Percentiles rank a stretch among this genome's conserved stretches.
phyloP scores from a whole-genome alignment of 53 echinoderm and acorn worm species.

The Pentamera pediparva region DNA sequence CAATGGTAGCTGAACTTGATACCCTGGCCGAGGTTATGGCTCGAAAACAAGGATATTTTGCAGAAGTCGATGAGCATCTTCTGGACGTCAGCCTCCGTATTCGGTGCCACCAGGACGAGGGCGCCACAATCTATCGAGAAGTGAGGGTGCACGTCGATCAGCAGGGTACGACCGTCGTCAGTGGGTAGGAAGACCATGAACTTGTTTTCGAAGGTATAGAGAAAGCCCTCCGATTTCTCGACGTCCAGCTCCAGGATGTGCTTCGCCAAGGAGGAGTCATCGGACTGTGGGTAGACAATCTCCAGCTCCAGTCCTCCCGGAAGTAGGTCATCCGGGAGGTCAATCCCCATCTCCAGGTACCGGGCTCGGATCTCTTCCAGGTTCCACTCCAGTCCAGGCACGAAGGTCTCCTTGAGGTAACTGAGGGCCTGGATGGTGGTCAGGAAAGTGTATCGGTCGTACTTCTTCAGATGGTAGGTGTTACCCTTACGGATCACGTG shows the following conservation, averaged over 20 bases:
- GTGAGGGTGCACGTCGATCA: conserved; percentile 10
- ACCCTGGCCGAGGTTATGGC: neutral
- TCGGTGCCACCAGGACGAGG: neutral
- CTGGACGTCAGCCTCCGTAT: neutral
- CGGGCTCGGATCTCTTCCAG: neutral
- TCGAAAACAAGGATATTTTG: neutral
- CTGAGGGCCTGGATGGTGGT: neutral
- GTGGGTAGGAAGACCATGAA: conserved; percentile 19
- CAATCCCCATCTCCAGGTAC: neutral
- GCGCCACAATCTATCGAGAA: neutral
- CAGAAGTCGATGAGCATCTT: neutral
- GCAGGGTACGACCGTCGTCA: neutral
- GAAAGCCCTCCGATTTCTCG: neutral
- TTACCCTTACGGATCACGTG: neutral
- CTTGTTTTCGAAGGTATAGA: neutral
- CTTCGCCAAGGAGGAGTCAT: conserved; percentile 9
- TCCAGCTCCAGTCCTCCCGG: neutral
- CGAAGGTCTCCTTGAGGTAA: no score
- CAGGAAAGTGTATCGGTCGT: neutral
- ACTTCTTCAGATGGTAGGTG: neutral
- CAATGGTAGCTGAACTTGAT: no score
- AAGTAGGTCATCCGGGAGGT: neutral
- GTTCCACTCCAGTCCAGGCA: neutral
- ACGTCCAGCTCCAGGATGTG: neutral
- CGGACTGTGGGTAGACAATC: neutral